Conservation (phyloP, 2,797 vertebrate genomes). For the Natrix natrix region DNA sequence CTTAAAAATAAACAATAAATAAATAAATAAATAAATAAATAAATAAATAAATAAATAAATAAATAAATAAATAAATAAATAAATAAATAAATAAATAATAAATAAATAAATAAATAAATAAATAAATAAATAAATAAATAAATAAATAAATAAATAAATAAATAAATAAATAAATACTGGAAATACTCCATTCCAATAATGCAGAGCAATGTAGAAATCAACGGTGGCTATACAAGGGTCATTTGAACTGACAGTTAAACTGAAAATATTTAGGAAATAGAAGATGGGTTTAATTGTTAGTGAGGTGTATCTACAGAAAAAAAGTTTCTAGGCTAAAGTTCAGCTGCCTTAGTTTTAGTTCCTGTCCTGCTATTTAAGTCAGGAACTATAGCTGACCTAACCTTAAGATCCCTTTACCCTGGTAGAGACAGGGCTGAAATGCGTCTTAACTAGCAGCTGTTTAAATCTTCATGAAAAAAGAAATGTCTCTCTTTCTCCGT, state of each 20-base stretch:
- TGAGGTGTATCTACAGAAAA: background rate
- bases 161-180: background rate
- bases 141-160: too few species aligned
- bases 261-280: background rate
- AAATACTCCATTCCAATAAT: background rate
- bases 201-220: background rate
- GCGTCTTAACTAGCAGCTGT: conserved; percentile 40
- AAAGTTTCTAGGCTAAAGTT: background rate
- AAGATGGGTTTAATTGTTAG: background rate
- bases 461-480: conserved; percentile 43
- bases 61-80: too few species aligned
- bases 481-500: background rate
- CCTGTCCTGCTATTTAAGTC: background rate
- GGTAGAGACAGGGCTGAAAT: background rate
- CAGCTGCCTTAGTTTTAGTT: background rate
- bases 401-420: background rate
- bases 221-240: background rate
- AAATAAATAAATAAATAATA: too few species aligned
- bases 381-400: background rate
- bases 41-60: too few species aligned
- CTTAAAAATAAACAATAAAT: background rate
- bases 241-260: background rate
- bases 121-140: too few species aligned
- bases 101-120: too few species aligned
- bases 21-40: too few species aligned